Base-by-base conservation (phyloP, 2,888 invertebrate species). In the Odontocolon sp. region DNA sequence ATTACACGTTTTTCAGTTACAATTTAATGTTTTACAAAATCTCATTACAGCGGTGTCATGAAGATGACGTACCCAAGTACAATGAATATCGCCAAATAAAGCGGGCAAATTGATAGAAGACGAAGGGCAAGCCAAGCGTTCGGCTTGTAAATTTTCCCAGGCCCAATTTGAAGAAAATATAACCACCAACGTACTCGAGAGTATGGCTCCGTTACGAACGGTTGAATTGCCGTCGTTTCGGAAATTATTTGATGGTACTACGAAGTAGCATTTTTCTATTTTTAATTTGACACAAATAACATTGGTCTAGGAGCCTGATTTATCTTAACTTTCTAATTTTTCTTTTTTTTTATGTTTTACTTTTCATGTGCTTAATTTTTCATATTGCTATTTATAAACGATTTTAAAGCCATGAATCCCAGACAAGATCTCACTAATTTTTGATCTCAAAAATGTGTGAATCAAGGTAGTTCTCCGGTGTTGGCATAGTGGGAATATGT, bases 161-260 rank as follows among this genome's bases (percentile, higher is more conserved):
- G 16, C 21, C 1, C 8, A 18, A 16, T 69, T 69, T 26, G 69
- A 57, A 26, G 47, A 47, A 6, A 69, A 69, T n/a, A 11, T 69
- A 3, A 47, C 47, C 5, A 31, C 59, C 26, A 26, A 33, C 21
- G 23, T 56, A 18, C 16, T 69, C 5, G 56, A 69, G 5, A 42
- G 40, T 9, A 59, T 69, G 59, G 18, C 36, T 2, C 69, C 69
- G 16, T 50, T 59, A 2, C 36, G 38, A 18, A 42, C 42, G 8
- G 69, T 69, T 21, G 57, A 59, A n/a, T 33, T 42, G 56, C 45
- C 45, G 3, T 28, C 16, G 6, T 69, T 57, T 6, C 3, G 59
- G 33, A 69, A 59, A 59, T 38, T 69, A 21, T 69, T 69, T 28
- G 47, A 69, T 11, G 59, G 50, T 59, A 59, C n/a, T n/a, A n/a